phyloP scores from a whole-genome alignment of 2,113 vertebrate genomes.

The Pardalotus punctatus region DNA sequence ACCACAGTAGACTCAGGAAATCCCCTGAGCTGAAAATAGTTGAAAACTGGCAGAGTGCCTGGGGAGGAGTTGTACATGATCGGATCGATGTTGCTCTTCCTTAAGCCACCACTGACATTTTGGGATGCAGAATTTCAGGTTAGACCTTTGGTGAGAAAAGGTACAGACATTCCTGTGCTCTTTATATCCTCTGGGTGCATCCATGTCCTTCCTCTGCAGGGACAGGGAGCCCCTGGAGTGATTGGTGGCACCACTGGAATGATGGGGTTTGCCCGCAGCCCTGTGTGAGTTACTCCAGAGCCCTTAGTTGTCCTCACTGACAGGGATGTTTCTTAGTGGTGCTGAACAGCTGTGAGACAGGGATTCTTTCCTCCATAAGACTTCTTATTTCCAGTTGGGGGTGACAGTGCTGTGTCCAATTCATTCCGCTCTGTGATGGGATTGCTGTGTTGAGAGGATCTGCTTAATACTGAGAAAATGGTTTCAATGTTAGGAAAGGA shows the following conservation, averaged over 20 bases:
- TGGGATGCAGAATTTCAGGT: neutral
- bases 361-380: neutral
- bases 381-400: neutral
- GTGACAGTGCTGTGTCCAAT: neutral
- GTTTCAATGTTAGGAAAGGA: neutral
- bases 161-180: neutral
- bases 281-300: accelerated
- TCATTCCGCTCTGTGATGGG: neutral
- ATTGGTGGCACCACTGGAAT: neutral
- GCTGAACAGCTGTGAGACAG: neutral
- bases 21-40: neutral
- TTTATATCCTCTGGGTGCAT: neutral
- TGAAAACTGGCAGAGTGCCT: neutral
- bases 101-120: neutral
- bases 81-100: neutral
- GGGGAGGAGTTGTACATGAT: neutral
- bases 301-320: neutral
- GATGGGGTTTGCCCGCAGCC: neutral
- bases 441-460: neutral
- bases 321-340: neutral
- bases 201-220: neutral
- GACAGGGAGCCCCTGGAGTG: neutral
- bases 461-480: neutral
- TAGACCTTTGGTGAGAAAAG: neutral
- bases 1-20: neutral